Evolutionary conservation across 2,113 vertebrate genomes (phyloP).

Genomic region (Perca fluviatilis): DNA sequence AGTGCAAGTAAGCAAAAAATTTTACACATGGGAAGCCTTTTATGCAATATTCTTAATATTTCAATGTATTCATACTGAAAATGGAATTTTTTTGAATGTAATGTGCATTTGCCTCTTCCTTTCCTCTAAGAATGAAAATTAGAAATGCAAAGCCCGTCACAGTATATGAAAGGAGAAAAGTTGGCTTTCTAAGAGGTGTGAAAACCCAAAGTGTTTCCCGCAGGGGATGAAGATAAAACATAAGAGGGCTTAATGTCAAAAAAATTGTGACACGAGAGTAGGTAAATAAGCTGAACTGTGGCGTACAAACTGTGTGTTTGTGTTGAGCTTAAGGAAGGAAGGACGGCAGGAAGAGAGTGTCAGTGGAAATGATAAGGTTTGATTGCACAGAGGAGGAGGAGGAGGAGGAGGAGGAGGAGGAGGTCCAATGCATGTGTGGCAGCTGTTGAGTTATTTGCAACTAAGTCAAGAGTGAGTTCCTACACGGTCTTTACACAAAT

Average conservation of each 20-base stretch:
- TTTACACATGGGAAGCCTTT: neutral
- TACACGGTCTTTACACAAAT: neutral
- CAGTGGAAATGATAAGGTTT: conserved; percentile 59
- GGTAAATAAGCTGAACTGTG: conserved; percentile 32
- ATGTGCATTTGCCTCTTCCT: conserved; percentile 21
- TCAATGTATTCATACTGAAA: neutral
- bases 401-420: conserved; percentile 46
- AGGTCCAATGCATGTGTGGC: conserved; percentile 6
- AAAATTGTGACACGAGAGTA: conserved; percentile 38
- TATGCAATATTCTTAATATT: conserved; percentile 13
- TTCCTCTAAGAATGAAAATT: conserved; percentile 25
- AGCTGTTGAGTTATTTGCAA: conserved; percentile 23
- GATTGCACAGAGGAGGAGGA: conserved; percentile 45
- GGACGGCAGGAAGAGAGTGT: conserved; percentile 63
- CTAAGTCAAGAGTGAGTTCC: neutral
- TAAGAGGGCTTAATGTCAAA: conserved; percentile 73
- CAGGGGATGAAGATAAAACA: conserved; percentile 48
- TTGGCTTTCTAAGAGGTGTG: neutral
- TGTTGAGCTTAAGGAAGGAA: conserved; percentile 10
- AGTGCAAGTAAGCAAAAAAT: conserved; percentile 13
- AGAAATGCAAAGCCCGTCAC: conserved; percentile 54
- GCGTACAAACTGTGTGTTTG: conserved; percentile 4
- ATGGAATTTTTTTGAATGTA: neutral
- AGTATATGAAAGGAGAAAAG: neutral
- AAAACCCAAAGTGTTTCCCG: conserved; percentile 14